phyloP scores from a whole-genome alignment of 2,888 invertebrate genomes.

The Dasysyrphus albostriatus region DNA sequence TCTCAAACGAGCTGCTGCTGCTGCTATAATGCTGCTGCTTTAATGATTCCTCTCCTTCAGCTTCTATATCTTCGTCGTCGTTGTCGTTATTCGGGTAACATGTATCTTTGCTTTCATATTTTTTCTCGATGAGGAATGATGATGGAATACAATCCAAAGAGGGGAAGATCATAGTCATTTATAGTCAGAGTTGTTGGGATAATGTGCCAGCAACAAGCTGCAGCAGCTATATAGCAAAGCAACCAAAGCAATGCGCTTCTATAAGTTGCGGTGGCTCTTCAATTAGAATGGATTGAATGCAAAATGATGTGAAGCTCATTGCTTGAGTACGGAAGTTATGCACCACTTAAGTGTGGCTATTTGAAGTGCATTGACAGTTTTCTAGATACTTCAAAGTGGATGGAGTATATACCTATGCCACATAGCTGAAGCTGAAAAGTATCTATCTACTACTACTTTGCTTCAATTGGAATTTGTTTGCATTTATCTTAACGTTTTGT shows the following conservation, averaged over 20 bases:
- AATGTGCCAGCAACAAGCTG: constrained; percentile 7
- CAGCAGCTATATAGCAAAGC: not conserved
- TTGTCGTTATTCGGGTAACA: constrained; percentile 11
- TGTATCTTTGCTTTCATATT: constrained; percentile 59
- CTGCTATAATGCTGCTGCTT: constrained; percentile 25
- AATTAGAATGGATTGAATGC: constrained; percentile 69
- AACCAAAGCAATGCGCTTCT: not conserved
- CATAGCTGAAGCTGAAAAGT: not conserved
- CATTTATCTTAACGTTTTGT: constrained; percentile 17
- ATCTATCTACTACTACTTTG: constrained; percentile 11
- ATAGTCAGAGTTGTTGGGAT: constrained; percentile 1
- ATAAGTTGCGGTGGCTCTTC: constrained; percentile 59
- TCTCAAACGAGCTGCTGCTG: constrained; percentile 45
- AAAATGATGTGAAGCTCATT: constrained; percentile 63
- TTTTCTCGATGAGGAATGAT: constrained; percentile 48
- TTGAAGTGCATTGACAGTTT: constrained; percentile 54
- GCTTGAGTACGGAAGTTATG: constrained; percentile 51
- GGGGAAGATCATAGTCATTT: not conserved
- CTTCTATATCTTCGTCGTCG: constrained; percentile 10
- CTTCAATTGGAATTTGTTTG: constrained; percentile 37
- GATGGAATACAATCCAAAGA: constrained; percentile 3
- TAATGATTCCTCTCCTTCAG: constrained; percentile 57
- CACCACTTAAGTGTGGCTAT: constrained; percentile 53
- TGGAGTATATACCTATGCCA: not conserved
- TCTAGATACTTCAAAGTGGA: constrained; percentile 52